Evolutionary conservation across 2,888 invertebrate genomes (phyloP).

Genomic region (Ischnura elegans): DNA sequence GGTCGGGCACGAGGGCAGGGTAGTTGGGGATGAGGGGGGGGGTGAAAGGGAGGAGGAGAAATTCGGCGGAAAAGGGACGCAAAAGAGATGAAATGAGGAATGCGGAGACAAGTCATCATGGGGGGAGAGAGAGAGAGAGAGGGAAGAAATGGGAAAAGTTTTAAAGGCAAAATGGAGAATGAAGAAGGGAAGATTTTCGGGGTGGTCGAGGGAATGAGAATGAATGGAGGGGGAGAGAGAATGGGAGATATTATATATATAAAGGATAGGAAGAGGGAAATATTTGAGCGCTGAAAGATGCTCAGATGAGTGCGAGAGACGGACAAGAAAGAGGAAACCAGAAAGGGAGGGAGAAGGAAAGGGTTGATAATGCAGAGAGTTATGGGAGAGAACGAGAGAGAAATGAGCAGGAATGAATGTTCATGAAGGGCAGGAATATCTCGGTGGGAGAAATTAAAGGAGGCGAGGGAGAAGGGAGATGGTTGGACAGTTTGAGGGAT

Average conservation of each 20-base stretch:
- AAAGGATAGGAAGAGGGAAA: neutral
- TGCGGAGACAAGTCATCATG: neutral
- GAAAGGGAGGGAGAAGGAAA: neutral
- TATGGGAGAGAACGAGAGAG: neutral
- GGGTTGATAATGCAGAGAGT: neutral
- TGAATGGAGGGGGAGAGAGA: neutral
- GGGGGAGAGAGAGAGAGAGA: neutral
- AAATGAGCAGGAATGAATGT: neutral
- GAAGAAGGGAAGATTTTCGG: neutral
- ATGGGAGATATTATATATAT: slow-evolving; percentile 2
- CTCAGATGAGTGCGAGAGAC: neutral
- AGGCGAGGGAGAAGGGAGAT: neutral
- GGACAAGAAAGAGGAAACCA: neutral
- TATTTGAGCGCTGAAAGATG: neutral
- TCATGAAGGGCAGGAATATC: neutral
- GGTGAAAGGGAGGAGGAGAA: neutral
- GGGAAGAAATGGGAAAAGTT: slow-evolving; percentile 3
- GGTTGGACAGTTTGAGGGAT: neutral
- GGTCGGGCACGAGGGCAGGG: neutral
- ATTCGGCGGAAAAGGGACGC: neutral
- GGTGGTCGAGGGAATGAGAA: neutral
- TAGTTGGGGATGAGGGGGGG: neutral
- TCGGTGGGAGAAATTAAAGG: neutral
- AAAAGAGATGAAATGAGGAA: neutral
- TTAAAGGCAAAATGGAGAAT: neutral